phyloP scores from a whole-genome alignment of 2,113 vertebrate species.

The Shinisaurus crocodilurus region DNA sequence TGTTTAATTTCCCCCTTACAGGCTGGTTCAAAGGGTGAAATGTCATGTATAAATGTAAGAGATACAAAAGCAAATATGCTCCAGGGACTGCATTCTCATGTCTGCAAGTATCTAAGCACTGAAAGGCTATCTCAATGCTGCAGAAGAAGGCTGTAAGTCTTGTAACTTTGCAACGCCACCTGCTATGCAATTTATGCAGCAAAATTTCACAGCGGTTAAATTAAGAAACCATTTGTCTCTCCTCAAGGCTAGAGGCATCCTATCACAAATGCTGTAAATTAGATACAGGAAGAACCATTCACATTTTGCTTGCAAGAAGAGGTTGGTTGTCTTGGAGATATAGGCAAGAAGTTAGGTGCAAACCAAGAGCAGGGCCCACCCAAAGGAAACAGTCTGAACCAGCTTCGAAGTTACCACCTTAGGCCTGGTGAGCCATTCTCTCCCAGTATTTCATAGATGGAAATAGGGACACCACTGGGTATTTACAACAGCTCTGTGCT shows the following conservation, averaged over 20 bases:
- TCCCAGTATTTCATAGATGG: background rate
- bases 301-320: background rate
- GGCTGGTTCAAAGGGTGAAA: constrained; percentile 1
- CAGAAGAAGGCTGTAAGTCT: background rate
- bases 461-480: background rate
- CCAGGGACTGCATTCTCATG: background rate
- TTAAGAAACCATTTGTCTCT: constrained; percentile 34
- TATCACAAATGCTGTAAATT: constrained; percentile 11
- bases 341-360: background rate
- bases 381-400: background rate
- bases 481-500: background rate
- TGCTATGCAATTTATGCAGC: constrained; percentile 2
- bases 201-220: constrained; percentile 31
- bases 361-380: background rate
- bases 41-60: background rate
- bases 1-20: constrained; percentile 22
- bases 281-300: constrained; percentile 5
- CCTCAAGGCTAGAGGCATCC: constrained; percentile 7
- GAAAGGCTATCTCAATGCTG: background rate
- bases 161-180: background rate
- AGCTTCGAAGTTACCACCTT: background rate
- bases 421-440: background rate
- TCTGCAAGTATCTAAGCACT: background rate
- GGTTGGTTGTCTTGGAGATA: background rate
- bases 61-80: constrained; percentile 6